Evolutionary conservation across 2,797 vertebrate species (phyloP), one percentile per base, ranked within the genome.

Genomic region (Sparidentex hasta): DNA sequence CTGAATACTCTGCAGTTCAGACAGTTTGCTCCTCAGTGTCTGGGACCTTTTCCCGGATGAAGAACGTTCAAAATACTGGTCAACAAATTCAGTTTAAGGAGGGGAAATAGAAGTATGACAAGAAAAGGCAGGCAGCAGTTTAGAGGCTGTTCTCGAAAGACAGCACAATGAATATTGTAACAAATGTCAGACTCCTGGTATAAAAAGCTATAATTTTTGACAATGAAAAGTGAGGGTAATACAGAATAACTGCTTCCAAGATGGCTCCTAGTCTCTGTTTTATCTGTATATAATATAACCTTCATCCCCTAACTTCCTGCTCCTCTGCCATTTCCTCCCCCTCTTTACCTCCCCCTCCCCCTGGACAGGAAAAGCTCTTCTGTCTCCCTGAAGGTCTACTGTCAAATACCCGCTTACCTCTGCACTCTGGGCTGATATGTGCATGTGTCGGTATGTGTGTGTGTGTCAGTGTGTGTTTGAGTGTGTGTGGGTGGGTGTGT

Each of bases 371-470:
- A 83, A 83, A 85, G 80, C 89, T 86, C 85, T 69, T 90, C 80
- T 72, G 78, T 93, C 87, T 93, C 91, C 88, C 91, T 79, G 87
- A 92, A 91, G 91, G 91, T 92, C 88, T 76, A 58, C 90, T 92
- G 91, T 92, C 92, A 93, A 89, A 90, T 84, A 92, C 81, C 67
- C 84, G 90, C 91, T 93, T 90, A 92, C 91, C 87, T 90, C 88
- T 66, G 90, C 91, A 93, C 87, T 92, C 71, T 80, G 61, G 47
- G 52, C 75, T 80, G 70, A 21, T 74, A 17, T 75, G 71, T 73
- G 67, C 71, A 59, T 66, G 64, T 56, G 44, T 51, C 50, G 18
- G 44, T 61, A n/a, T 74, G 55, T 52, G 64, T 63, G 64, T 54
- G 70, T 52, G 64, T 63, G 61, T 50, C n/a, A n/a, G 67, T 74